Evolutionary conservation across 1,140 invertebrate species (phyloP).

Genomic region (Drosophila rufa): DNA sequence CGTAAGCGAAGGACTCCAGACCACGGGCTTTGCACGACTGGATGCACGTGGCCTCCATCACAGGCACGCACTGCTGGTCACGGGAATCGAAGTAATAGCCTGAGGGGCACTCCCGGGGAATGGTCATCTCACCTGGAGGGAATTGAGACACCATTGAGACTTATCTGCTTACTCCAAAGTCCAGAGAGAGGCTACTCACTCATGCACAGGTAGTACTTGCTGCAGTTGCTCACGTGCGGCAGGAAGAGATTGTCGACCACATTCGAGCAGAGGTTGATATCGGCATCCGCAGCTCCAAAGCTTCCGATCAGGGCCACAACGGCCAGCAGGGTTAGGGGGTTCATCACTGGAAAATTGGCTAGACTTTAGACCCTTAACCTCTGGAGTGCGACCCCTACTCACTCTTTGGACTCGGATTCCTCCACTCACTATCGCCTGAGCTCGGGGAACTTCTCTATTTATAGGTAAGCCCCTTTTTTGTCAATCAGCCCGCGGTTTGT

Average conservation of each 20-base stretch:
- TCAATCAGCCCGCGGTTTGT: slow-evolving; percentile 40
- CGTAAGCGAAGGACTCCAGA: slow-evolving; percentile 64
- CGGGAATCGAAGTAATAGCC: slow-evolving; percentile 61
- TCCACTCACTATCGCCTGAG: slow-evolving; percentile 29
- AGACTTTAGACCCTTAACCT: too few species aligned
- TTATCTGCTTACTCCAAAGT: too few species aligned
- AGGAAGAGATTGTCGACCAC: slow-evolving; percentile 66
- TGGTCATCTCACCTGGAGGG: slow-evolving; percentile 30
- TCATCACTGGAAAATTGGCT: slow-evolving; percentile 45
- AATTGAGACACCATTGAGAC: not conserved
- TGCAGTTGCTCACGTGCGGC: slow-evolving; percentile 63
- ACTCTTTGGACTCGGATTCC: slow-evolving; percentile 15
- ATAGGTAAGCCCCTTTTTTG: slow-evolving; percentile 46
- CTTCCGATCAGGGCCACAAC: slow-evolving; percentile 19
- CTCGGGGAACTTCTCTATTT: slow-evolving; percentile 27
- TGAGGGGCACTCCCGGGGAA: slow-evolving; percentile 32
- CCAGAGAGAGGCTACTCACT: slow-evolving; percentile 21
- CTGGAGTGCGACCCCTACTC: not conserved
- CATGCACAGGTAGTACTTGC: slow-evolving; percentile 70
- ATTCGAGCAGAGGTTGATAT: slow-evolving; percentile 65
- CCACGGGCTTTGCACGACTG: slow-evolving; percentile 54
- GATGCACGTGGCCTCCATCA: slow-evolving; percentile 52
- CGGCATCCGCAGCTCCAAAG: not conserved
- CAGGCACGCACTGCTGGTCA: slow-evolving; percentile 58
- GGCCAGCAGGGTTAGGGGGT: slow-evolving; percentile 23